Base-by-base conservation (phyloP, 2,888 invertebrate genomes). In the Drosophila kanekoi region DNA sequence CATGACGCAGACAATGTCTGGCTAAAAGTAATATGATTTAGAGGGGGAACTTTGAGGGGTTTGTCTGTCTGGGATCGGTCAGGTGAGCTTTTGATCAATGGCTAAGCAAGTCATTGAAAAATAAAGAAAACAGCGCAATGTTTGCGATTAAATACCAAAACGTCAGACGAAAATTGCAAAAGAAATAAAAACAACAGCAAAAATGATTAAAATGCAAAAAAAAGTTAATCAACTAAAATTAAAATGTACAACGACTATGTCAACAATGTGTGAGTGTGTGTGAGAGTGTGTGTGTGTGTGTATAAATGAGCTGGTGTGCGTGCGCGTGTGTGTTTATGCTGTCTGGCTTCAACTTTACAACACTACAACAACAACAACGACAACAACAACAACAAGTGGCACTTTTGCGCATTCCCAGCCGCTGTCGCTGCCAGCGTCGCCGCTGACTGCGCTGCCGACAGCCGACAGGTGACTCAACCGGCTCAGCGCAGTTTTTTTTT, bases 351-450 rank as follows among this genome's bases (percentile, higher is more conserved):
- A 81, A 81, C 62, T 71, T 79, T 72, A 78, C 75, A 77, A 48
- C 60, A 38, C 56, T 47, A 52, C 62, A 72, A 62, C 76, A 62
- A 37, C 58, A 52, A 18, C 18, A 18, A 2, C 18, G 2, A 40
- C 66, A 61, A 47, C 57, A 65, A 64, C 68, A 70, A 80, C 62
- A 86, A 86, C 78, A 75, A 80, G 86, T 72, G 79, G 67, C 80
- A 83, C 86, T 87, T 88, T 87, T 86, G 85, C 89, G 79, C 80
- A 80, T 79, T 89, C 79, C 79, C 82, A 81, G 83, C 80, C 88
- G 77, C 64, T 67, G 82, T 71, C 69, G 74, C 72, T 66, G 69
- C 53, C 47, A 28, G 58, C 52, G 62, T 61, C 60, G 49, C 45
- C 20, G 49, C 68, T 20, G 45, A 20, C 54, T n/a, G 45, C 67